These are phyloP conservation scores for Mergus octosetaceus DNA, from an alignment of 2,797 vertebrate genomes.

Conservation along the genomic window DNA sequence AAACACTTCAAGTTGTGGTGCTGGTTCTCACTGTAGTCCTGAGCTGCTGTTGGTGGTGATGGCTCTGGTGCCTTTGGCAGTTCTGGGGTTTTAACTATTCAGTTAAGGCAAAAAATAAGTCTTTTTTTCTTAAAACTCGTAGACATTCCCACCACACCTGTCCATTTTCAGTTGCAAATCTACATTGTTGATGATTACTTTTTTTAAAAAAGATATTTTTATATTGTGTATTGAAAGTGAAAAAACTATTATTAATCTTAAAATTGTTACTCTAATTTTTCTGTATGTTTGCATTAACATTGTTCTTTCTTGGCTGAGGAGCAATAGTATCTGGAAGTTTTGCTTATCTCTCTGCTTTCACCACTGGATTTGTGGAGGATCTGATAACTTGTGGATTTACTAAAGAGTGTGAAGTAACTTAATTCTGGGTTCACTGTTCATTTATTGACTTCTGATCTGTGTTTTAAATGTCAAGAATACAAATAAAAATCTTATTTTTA, in stretches of 20 bases:
- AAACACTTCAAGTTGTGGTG: too few relatives aligned
- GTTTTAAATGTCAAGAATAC: not conserved
- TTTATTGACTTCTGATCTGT: not conserved
- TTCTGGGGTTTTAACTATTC: not conserved
- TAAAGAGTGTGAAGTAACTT: not conserved
- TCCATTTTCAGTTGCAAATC: not conserved
- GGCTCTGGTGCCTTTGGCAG: not conserved
- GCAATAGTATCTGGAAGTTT: not conserved
- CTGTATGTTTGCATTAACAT: not conserved
- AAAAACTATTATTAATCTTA: not conserved
- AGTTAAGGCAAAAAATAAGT: not conserved
- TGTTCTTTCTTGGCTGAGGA: slow-evolving; percentile 1
- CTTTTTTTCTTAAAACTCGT: not conserved
- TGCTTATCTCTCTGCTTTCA: not conserved
- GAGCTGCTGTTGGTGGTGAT: not conserved
- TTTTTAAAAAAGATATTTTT: not conserved
- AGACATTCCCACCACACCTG: not conserved
- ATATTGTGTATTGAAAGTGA: not conserved
- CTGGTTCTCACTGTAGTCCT: not conserved
- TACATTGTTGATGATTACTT: not conserved
- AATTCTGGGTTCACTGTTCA: not conserved
- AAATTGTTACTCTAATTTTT: not conserved
- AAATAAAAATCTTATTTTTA: not conserved
- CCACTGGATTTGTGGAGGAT: not conserved
- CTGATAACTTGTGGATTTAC: not conserved